phyloP scores from a whole-genome alignment of 2,113 vertebrate genomes.

The Xerus inauris region DNA sequence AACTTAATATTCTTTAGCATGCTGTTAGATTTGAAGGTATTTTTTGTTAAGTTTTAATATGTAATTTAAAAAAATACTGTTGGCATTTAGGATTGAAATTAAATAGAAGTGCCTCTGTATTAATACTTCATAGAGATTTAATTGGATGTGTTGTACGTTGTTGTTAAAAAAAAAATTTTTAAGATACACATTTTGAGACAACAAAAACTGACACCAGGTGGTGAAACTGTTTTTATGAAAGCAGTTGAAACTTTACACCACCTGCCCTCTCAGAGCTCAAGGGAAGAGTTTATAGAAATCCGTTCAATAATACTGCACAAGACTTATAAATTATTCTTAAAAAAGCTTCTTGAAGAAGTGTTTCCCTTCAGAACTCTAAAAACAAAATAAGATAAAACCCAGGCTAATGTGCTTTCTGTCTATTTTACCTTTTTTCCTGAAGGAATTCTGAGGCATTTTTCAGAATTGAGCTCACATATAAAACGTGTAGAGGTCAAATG shows the following conservation, averaged over 20 bases:
- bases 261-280: conserved; percentile 33
- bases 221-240: conserved; percentile 50
- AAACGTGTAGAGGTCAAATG: conserved; percentile 28
- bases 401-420: conserved; percentile 23
- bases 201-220: conserved; percentile 47
- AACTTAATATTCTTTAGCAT: neutral
- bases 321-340: conserved; percentile 65
- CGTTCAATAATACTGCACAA: conserved; percentile 20
- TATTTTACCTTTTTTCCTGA: conserved; percentile 1
- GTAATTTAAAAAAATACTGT: neutral
- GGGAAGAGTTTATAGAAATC: conserved; percentile 66
- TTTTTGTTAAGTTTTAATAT: neutral
- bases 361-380: conserved; percentile 70
- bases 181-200: conserved; percentile 15
- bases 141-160: neutral
- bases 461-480: neutral
- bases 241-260: conserved; percentile 42
- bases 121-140: conserved; percentile 41
- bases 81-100: neutral
- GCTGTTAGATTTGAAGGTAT: neutral
- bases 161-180: conserved; percentile 54
- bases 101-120: neutral
- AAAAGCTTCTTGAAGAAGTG: conserved; percentile 63
- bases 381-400: conserved; percentile 35
- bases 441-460: conserved; percentile 48